A percentile compares a stretch with the other conserved stretches of the same genome.
These are phyloP conservation scores for Cylloceria caligata DNA, from an alignment of 2,888 invertebrate genomes.

Conservation along the genomic window DNA sequence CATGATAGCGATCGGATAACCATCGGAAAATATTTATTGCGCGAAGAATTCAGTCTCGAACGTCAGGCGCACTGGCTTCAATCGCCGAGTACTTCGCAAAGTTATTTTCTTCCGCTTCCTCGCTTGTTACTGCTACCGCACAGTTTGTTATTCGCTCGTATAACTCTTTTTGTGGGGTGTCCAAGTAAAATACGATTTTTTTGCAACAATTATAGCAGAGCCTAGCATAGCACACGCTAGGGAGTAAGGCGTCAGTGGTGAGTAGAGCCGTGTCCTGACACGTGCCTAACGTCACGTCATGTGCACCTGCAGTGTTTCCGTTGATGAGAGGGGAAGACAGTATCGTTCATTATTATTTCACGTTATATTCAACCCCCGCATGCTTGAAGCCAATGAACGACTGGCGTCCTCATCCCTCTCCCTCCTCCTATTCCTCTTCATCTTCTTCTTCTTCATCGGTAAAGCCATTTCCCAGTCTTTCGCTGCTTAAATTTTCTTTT, in stretches of 20 bases:
- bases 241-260: neutral
- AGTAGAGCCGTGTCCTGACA: slow-evolving; percentile 31
- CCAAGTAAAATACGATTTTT: neutral
- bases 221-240: slow-evolving; percentile 13
- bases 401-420: slow-evolving; percentile 44
- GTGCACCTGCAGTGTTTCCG: slow-evolving; percentile 60
- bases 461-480: neutral
- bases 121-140: neutral
- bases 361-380: slow-evolving; percentile 18
- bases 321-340: slow-evolving; percentile 27
- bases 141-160: neutral
- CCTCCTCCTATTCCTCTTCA: slow-evolving; percentile 1
- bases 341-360: slow-evolving; percentile 60
- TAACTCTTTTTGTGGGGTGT: neutral
- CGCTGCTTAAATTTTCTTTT: slow-evolving; percentile 14
- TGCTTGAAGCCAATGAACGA: slow-evolving; percentile 59
- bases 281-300: slow-evolving; percentile 54
- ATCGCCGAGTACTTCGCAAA: neutral
- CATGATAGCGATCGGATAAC: neutral
- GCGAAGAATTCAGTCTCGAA: neutral
- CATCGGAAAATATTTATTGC: neutral
- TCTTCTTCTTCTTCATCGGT: slow-evolving; percentile 20
- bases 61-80: neutral
- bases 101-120: slow-evolving; percentile 1
- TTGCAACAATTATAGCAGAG: neutral